A percentile compares a stretch with the other conserved stretches of the same genome.
Conservation (phyloP, 2,113 vertebrate species). For the Percina caprodes region DNA sequence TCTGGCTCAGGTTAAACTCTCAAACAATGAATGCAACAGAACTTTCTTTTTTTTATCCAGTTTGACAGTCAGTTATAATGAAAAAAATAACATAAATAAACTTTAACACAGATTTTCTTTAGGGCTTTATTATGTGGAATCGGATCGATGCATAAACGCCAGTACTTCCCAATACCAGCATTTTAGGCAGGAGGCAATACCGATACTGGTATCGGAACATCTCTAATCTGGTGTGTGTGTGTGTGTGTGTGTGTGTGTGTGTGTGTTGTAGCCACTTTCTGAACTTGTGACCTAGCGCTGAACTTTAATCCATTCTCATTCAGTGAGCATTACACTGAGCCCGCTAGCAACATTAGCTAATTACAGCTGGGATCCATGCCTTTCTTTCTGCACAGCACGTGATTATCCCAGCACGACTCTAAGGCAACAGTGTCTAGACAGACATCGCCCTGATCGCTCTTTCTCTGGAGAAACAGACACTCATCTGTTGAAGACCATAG, state of each 20-base stretch:
- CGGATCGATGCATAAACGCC: too few relatives aligned
- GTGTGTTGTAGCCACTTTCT: conserved; percentile 12
- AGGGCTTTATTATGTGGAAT: too few relatives aligned
- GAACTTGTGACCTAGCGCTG: conserved; percentile 61
- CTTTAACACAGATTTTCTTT: too few relatives aligned
- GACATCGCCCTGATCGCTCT: conserved; percentile 12
- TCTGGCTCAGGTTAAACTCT: too few relatives aligned
- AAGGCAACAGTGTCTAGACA: conserved; percentile 65
- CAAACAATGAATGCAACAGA: too few relatives aligned
- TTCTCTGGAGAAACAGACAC: conserved; percentile 36
- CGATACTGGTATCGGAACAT: too few relatives aligned
- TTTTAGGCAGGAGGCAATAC: too few relatives aligned
- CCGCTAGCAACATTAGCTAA: conserved; percentile 63
- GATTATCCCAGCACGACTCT: conserved; percentile 31
- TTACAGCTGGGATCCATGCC: conserved; percentile 60
- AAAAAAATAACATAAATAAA: too few relatives aligned
- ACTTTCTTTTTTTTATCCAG: too few relatives aligned
- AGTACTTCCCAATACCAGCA: too few relatives aligned
- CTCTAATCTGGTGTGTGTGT: not conserved
- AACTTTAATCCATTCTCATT: conserved; percentile 62
- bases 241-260: not conserved
- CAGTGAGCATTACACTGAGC: conserved; percentile 33
- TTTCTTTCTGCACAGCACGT: conserved; percentile 11
- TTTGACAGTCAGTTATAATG: too few relatives aligned
- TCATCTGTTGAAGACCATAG: conserved; percentile 18